Base-by-base conservation (phyloP, 2,888 invertebrate species). In the Cephus rjabovi region DNA sequence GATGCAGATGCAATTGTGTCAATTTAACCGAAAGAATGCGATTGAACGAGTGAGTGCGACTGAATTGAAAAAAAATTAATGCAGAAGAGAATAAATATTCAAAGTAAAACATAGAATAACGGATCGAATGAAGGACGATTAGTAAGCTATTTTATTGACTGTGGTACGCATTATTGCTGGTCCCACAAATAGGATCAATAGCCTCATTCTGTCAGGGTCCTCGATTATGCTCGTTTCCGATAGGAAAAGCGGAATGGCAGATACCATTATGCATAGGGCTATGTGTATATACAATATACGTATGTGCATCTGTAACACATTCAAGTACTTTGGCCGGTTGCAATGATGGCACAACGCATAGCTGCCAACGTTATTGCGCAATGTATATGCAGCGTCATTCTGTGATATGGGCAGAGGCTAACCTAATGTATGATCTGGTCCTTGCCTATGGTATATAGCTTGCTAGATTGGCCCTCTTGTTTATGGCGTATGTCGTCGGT, bases 401-500 rank as follows among this genome's bases (percentile, higher is more conserved):
- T n/a, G 31, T 71, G 71, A 34, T 34, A 71, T 23, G 12, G 71
- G 33, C 56, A 56, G 56, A 56, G 23, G 9, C 56, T 56, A 23
- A 56, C 56, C 23, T 71, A 78, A 76, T 76, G 40, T 71, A 78
- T 76, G 75, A 78, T 76, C 78, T 56, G 76, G 73, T 71, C 34
- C 31, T 56, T n/a, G 77, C n/a, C 34, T 76, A 68, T 73, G 75
- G 35, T 77, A 75, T 77, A 77, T 75, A 75, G 77, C 34, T 34
- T 35, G 34, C 71, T 75, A 75, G 77, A 77, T 77, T 75, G 77
- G 77, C 77, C 31, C 75, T 74, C 75, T 77, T 77, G 77, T 77
- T 77, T 77, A 77, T 40, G 75, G 75, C 34, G 3, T 68, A 37
- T 37, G 33, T 37, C 68, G 74, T 56, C 37, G 56, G 71, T 77